Percentiles rank a stretch among this genome's conserved stretches.
Evolutionary conservation across 2,113 vertebrate species (phyloP).

Genomic region (Piprites chloris): DNA sequence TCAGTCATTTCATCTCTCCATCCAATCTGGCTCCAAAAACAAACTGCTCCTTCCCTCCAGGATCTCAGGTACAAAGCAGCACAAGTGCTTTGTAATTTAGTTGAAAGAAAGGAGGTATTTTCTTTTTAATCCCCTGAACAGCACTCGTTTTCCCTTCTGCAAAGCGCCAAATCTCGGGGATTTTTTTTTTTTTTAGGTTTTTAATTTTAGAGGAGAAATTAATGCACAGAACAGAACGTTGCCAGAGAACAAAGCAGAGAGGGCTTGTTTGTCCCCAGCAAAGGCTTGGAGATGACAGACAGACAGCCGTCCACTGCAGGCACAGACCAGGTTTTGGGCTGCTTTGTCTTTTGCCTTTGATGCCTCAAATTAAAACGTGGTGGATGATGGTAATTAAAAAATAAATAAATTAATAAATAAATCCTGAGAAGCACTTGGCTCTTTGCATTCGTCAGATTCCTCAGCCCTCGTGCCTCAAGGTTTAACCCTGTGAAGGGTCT

Average conservation of each 20-base stretch:
- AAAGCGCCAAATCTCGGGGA: neutral
- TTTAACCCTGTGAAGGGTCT: neutral
- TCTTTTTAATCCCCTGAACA: constrained; percentile 54
- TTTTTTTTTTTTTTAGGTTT: neutral
- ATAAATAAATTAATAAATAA: neutral
- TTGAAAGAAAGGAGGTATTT: constrained; percentile 40
- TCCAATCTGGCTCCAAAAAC: constrained; percentile 22
- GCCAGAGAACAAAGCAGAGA: constrained; percentile 26
- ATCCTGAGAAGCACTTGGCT: neutral
- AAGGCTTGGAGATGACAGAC: neutral
- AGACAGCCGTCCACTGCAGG: neutral
- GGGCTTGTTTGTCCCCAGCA: constrained; percentile 5
- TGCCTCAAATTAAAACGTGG: constrained; percentile 26
- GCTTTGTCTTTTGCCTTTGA: constrained; percentile 26
- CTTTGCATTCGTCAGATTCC: neutral
- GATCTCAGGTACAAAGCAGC: constrained; percentile 44
- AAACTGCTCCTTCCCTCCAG: neutral
- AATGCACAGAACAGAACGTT: neutral
- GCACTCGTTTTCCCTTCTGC: neutral
- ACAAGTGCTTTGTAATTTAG: constrained; percentile 48
- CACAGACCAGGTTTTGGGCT: neutral
- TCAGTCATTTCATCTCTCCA: neutral
- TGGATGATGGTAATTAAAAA: constrained; percentile 5
- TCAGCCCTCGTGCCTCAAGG: neutral
- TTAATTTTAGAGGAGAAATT: neutral